Percentiles rank a stretch among this genome's conserved stretches.
Evolutionary conservation across 2,113 vertebrate genomes (phyloP).

Genomic region (Crotophaga sulcirostris): DNA sequence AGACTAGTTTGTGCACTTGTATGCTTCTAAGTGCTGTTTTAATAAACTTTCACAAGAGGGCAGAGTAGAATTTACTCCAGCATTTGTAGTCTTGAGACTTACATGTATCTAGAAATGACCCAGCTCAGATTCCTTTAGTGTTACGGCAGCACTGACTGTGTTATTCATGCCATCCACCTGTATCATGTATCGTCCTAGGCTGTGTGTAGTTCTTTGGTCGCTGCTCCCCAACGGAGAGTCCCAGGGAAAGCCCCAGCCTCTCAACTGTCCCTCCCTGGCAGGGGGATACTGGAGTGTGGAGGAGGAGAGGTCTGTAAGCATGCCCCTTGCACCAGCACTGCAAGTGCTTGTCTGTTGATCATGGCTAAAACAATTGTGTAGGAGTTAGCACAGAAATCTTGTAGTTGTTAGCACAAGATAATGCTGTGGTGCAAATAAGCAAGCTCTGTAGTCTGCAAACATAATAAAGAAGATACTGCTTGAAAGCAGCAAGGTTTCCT

Average conservation of each 20-base stretch:
- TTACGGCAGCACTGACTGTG: neutral
- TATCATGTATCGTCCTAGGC: fast-evolving
- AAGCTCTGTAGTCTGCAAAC: neutral
- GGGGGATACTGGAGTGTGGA: neutral
- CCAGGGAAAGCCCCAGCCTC: neutral
- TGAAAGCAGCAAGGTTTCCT: neutral
- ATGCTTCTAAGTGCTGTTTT: neutral
- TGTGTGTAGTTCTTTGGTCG: neutral
- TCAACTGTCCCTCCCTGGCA: fast-evolving
- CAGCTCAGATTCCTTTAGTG: neutral
- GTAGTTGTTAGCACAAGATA: neutral
- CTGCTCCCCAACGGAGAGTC: neutral
- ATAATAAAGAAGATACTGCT: neutral
- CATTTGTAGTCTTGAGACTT: neutral
- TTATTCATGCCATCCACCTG: neutral
- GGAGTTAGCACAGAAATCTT: neutral
- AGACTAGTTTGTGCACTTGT: neutral
- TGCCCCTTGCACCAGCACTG: neutral
- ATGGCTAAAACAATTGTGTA: neutral
- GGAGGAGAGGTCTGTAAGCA: neutral
- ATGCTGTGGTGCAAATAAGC: neutral
- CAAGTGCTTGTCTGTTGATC: neutral
- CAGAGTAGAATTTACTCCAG: neutral
- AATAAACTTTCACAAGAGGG: slow-evolving; percentile 42
- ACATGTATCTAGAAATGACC: neutral